Evolutionary conservation across 1,140 invertebrate species (phyloP).

Genomic region (Drosophila burlai): DNA sequence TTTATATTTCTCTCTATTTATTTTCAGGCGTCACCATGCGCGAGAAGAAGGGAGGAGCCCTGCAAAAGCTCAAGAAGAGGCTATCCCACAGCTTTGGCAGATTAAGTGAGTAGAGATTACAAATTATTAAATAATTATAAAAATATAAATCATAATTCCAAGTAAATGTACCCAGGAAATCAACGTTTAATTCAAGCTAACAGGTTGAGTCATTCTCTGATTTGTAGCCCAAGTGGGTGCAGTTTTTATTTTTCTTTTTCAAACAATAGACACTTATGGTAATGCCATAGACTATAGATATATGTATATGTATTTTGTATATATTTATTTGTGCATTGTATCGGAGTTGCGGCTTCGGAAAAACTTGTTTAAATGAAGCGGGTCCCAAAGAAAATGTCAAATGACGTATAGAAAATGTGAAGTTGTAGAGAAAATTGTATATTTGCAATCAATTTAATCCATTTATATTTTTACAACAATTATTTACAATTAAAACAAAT

Average conservation of each 20-base stretch:
- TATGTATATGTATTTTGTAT: slow-evolving; percentile 18
- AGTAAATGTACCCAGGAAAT: not conserved
- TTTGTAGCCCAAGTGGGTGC: slow-evolving; percentile 37
- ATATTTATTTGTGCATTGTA: slow-evolving; percentile 5
- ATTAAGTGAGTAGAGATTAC: slow-evolving; percentile 91
- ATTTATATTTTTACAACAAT: not conserved
- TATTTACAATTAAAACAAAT: not conserved
- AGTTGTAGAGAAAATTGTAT: not conserved
- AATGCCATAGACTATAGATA: slow-evolving; percentile 30
- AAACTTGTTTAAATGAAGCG: slow-evolving; percentile 22
- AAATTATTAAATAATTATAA: not conserved
- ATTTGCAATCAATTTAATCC: not conserved
- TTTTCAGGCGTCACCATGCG: slow-evolving; percentile 93
- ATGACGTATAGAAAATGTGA: not conserved
- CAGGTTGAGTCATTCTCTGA: slow-evolving; percentile 27
- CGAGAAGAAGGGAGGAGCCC: slow-evolving; percentile 94
- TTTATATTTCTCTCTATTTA: slow-evolving; percentile 16
- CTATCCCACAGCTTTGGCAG: slow-evolving; percentile 96
- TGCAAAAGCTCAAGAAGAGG: slow-evolving; percentile 96
- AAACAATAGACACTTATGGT: slow-evolving; percentile 51
- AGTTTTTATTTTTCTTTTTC: slow-evolving; percentile 16
- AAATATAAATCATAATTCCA: not conserved
- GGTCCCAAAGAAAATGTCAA: slow-evolving; percentile 24
- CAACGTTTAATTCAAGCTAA: not conserved
- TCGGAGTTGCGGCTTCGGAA: slow-evolving; percentile 6